Evolutionary conservation across 1,140 invertebrate species (phyloP), one percentile per base, ranked within the genome.

Genomic region (Euura lappo): DNA sequence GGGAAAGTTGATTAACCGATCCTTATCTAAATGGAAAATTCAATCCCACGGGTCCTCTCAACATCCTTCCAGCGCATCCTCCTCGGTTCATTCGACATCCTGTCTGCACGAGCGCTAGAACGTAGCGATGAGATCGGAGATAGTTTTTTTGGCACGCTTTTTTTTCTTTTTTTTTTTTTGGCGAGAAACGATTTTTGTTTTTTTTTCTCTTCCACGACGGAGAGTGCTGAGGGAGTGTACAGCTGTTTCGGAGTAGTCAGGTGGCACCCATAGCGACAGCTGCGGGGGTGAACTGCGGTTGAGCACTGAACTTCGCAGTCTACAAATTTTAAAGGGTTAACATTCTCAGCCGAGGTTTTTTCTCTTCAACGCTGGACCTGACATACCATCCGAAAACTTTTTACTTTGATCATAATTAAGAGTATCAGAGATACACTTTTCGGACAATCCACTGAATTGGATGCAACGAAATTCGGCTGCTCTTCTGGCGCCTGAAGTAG

Each of bases 211-310:
- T 60, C 5, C 13, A 11, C 51, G 10, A 60, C 51, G 8, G 47
- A n/a, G 10, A n/a, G 51, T 28, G 28, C 28, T 28, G 13, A 11
- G 51, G 51, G 13, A 60, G 44, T 8, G 75, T 81, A 80, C 81
- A 83, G 81, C 81, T 83, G 81, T 79, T 77, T 71, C 69, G 68
- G 69, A 67, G 46, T 66, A 70, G 79, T 81, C 81, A 83, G 80
- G 79, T 83, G 81, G 80, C 80, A 75, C 74, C 79, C 77, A 69
- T 72, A 70, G 71, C 74, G 79, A 82, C 81, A 83, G 81, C 80
- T 83, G 81, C 75, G 80, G 78, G 81, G 82, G 81, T 83, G 81
- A 79, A 71, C 28, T 28, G 28, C 28, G 28, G 28, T 28, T 28
- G 28, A 28, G 51, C 4, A 60, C 51, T 60, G 51, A 60, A 60